These are phyloP conservation scores for Odontothrips loti DNA, from an alignment of 2,888 invertebrate genomes.

Conservation along the genomic window DNA sequence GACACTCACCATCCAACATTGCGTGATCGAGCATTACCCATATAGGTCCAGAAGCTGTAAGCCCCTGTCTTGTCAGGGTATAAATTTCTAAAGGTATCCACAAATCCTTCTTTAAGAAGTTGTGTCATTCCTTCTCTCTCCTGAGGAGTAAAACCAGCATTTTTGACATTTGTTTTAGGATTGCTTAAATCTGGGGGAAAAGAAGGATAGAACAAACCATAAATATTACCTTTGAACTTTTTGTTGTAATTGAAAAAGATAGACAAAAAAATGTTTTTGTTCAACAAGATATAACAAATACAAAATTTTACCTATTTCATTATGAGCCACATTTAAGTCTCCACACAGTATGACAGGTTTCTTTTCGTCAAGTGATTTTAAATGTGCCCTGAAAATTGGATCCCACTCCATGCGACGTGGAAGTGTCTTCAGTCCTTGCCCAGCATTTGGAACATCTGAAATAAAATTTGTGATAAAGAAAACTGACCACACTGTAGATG, in stretches of 20 bases:
- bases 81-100: conserved; percentile 82
- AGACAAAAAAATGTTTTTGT: not conserved
- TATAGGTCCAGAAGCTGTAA: conserved; percentile 96
- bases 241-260: no score
- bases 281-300: conserved; percentile 30
- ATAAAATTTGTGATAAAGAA: conserved; percentile 28
- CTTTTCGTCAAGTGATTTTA: conserved; percentile 72
- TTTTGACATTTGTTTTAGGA: conserved; percentile 87
- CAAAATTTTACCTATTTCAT: conserved; percentile 69
- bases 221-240: no score
- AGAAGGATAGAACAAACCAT: conserved; percentile 34
- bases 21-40: conserved; percentile 77
- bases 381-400: conserved; percentile 68
- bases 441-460: conserved; percentile 89
- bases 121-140: conserved; percentile 89
- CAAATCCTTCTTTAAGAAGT: conserved; percentile 72
- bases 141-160: conserved; percentile 92
- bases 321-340: conserved; percentile 96
- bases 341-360: conserved; percentile 96
- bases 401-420: conserved; percentile 90
- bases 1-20: conserved; percentile 86
- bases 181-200: conserved; percentile 74
- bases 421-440: conserved; percentile 79
- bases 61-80: conserved; percentile 77
- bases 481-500: not conserved